These are phyloP conservation scores for Malurus leucopterus DNA, from an alignment of 2,797 vertebrate species.

Conservation along the genomic window DNA sequence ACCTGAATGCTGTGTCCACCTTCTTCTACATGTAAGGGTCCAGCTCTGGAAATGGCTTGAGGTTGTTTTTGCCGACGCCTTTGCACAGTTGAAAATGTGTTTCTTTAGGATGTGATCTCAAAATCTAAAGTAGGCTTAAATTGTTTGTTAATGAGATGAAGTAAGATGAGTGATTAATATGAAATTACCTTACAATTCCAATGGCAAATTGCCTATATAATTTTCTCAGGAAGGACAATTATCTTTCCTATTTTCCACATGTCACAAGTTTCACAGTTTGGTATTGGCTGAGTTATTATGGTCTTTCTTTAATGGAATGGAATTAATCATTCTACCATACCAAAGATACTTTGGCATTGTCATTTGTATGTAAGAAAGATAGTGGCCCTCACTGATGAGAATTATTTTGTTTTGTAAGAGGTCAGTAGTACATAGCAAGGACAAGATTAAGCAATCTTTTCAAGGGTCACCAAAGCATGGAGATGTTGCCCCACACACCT, in stretches of 20 bases:
- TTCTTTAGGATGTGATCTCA: constrained; percentile 3
- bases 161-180: background rate
- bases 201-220: background rate
- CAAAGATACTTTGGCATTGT: constrained; percentile 2
- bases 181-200: constrained; percentile 22
- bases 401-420: background rate
- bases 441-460: background rate
- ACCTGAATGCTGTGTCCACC: background rate
- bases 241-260: background rate
- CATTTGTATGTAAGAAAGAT: background rate
- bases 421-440: background rate
- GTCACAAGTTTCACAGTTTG: background rate
- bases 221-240: constrained; percentile 34
- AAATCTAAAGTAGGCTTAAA: background rate
- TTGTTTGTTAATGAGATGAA: constrained; percentile 30
- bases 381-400: background rate
- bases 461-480: background rate
- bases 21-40: background rate
- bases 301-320: background rate
- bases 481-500: rapidly evolving
- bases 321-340: background rate
- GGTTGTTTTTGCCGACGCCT: background rate
- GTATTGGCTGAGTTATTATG: constrained; percentile 25
- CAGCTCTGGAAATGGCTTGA: background rate
- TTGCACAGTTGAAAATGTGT: background rate